phyloP scores from a whole-genome alignment of 2,113 vertebrate genomes.

The Neodontobutis hainanensis region DNA sequence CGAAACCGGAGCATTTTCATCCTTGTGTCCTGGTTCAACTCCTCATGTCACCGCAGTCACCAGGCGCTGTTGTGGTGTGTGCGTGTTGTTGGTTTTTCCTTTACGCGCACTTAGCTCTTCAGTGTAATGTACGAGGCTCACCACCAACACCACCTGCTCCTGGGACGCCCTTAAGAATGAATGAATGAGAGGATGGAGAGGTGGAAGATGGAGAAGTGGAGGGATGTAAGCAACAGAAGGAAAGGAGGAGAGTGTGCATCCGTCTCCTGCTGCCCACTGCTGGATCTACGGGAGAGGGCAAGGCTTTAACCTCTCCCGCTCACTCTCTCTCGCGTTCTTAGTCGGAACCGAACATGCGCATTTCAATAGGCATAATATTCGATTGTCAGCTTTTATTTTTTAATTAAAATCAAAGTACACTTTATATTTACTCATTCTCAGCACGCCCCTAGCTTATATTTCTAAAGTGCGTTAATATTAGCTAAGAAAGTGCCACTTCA shows the following conservation, averaged over 20 bases:
- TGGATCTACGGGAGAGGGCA: conserved; percentile 45
- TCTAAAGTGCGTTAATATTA: too few relatives aligned
- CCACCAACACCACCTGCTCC: conserved; percentile 19
- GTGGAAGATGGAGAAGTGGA: conserved; percentile 28
- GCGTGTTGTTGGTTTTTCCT: neutral
- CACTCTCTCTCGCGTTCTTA: conserved; percentile 34
- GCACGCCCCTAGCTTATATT: too few relatives aligned
- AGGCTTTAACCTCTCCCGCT: conserved; percentile 15
- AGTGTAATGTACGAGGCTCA: neutral
- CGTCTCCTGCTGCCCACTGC: conserved; percentile 55
- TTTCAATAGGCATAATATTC: too few relatives aligned
- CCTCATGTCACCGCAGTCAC: conserved; percentile 66
- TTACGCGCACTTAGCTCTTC: conserved; percentile 4
- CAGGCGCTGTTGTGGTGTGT: neutral
- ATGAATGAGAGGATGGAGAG: conserved; percentile 38
- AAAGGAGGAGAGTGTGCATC: conserved; percentile 47
- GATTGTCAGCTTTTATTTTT: too few relatives aligned
- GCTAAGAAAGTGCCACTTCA: too few relatives aligned
- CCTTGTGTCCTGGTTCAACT: conserved; percentile 74
- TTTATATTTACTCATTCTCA: too few relatives aligned
- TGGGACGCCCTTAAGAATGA: conserved; percentile 55
- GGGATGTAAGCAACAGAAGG: conserved; percentile 60
- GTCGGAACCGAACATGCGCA: neutral
- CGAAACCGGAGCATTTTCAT: conserved; percentile 96
- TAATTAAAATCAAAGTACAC: too few relatives aligned